A percentile compares a stretch with the other conserved stretches of the same genome.
Evolutionary conservation across 2,888 invertebrate species (phyloP).

Genomic region (Hyppa rectilinea): DNA sequence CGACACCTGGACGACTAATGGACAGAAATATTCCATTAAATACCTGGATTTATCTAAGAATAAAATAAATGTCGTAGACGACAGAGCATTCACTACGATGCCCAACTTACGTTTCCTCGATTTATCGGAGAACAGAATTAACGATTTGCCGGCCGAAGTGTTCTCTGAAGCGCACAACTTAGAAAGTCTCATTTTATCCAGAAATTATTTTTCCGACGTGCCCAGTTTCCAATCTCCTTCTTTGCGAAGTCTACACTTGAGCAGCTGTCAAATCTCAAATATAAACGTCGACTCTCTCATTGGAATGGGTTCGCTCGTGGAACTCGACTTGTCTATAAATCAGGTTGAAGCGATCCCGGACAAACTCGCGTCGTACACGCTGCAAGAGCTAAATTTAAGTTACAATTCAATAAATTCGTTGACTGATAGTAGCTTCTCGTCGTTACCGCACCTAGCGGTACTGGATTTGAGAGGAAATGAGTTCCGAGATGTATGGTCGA

Average conservation of each 20-base stretch:
- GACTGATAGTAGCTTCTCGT: constrained; percentile 91
- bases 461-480: constrained; percentile 94
- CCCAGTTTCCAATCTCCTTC: constrained; percentile 91
- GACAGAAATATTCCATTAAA: constrained; percentile 81
- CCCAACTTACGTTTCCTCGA: constrained; percentile 91
- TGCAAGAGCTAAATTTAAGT: constrained; percentile 91
- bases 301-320: constrained; percentile 90
- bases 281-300: constrained; percentile 88
- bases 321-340: constrained; percentile 92
- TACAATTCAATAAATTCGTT: constrained; percentile 91
- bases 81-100: constrained; percentile 91
- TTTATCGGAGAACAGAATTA: constrained; percentile 93
- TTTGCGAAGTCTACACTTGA: constrained; percentile 90
- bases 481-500: constrained; percentile 91
- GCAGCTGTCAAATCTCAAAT: constrained; percentile 91
- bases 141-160: constrained; percentile 88
- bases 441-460: constrained; percentile 91
- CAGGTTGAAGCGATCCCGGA: constrained; percentile 91
- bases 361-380: constrained; percentile 89
- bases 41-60: constrained; percentile 93
- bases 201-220: constrained; percentile 91
- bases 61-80: constrained; percentile 91
- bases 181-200: constrained; percentile 91
- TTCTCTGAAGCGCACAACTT: constrained; percentile 91
- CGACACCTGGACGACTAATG: constrained; percentile 80